A percentile compares a stretch with the other conserved stretches of the same genome.
These are phyloP conservation scores for Nemotelus pantherinus DNA, from an alignment of 2,888 invertebrate species.

Conservation along the genomic window DNA sequence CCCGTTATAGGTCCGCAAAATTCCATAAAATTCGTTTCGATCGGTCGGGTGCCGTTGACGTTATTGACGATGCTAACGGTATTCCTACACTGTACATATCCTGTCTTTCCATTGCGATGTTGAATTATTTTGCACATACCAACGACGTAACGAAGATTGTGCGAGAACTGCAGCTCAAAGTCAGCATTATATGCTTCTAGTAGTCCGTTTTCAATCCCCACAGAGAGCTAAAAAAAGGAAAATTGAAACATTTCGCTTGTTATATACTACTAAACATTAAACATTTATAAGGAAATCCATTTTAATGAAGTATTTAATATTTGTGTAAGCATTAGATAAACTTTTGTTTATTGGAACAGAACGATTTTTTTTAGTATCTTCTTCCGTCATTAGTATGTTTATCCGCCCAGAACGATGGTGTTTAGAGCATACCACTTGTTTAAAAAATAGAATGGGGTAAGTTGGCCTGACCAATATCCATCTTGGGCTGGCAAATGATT, in stretches of 20 bases:
- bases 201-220: slow-evolving; percentile 76
- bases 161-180: slow-evolving; percentile 75
- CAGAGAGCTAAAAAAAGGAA: slow-evolving; percentile 71
- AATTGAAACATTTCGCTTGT: not conserved
- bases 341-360: no score
- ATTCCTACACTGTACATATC: slow-evolving; percentile 60
- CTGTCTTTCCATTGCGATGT: slow-evolving; percentile 59
- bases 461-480: no score
- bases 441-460: no score
- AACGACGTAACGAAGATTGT: slow-evolving; percentile 72
- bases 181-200: slow-evolving; percentile 76
- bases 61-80: slow-evolving; percentile 39
- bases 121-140: slow-evolving; percentile 65
- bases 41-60: slow-evolving; percentile 52
- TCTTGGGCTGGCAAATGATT: no score
- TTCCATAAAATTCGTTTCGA: slow-evolving; percentile 61
- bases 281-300: no score
- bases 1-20: slow-evolving; percentile 70
- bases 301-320: no score
- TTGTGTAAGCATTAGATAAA: no score
- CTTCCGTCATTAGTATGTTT: no score
- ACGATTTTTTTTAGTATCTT: no score
- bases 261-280: slow-evolving; percentile 17
- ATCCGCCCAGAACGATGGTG: no score
- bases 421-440: no score